Percentiles rank a stretch among this genome's conserved stretches.
Evolutionary conservation across 2,797 vertebrate genomes (phyloP).

Genomic region (Clarias pachynema): DNA sequence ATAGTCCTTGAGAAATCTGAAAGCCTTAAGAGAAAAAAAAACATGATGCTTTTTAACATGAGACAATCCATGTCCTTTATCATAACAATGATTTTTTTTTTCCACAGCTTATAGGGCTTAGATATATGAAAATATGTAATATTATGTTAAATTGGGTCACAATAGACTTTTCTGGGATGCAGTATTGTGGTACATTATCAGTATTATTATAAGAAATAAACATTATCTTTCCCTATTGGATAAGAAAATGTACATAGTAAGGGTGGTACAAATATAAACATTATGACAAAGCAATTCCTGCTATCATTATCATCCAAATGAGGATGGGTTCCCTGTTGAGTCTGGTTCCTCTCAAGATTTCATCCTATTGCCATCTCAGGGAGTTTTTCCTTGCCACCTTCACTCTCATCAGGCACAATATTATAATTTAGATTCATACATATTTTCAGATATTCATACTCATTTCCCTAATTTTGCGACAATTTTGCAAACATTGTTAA

Average conservation of each 20-base stretch:
- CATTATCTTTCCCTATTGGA: background rate
- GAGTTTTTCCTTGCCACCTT: no score
- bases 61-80: background rate
- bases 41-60: background rate
- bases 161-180: background rate
- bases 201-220: background rate
- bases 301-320: no score
- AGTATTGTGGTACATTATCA: background rate
- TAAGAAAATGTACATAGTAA: background rate
- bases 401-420: no score
- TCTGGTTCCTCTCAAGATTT: no score
- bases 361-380: no score
- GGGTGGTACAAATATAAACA: background rate
- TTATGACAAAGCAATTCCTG: no score
- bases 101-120: background rate
- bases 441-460: no score
- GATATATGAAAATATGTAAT: background rate
- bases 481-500: background rate
- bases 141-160: background rate
- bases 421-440: no score
- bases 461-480: no score
- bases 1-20: background rate
- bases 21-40: background rate
- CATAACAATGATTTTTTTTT: background rate
- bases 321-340: no score